Base-by-base conservation (phyloP, 2,797 vertebrate species). In the Australoheros facetus region DNA sequence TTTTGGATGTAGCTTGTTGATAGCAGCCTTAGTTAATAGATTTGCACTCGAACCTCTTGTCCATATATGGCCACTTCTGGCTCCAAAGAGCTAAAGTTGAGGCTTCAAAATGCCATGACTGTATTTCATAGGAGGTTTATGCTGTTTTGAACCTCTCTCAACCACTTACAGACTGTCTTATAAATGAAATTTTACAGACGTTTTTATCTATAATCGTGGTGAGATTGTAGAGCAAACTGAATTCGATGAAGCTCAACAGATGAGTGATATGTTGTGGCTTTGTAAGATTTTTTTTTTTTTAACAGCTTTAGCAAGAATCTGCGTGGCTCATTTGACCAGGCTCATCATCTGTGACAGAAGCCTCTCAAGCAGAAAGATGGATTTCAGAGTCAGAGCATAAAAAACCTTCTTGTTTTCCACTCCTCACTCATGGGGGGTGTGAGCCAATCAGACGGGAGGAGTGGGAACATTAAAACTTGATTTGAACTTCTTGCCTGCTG, bases 401-500 rank as follows among this genome's bases (percentile, higher is more conserved):
- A 51, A 30, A 66, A 28, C 0, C 0, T 21, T 19, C 0, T 7
- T 69, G 42, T 69, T 69, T 69, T 69, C 9, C 42, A 69, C 2
- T 66, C 23, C 39, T 48, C 26, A 0, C 62, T 69, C 26, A 69
- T 4, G 62, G 11, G 56, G 4, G 10, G 9, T 32, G 10, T 34
- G 71, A 30, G 54, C 78, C 80, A 82, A 83, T 90, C 76, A 59
- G 21, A 37, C 0, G 10, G 1, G 0, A 60, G 73, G 17, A 73
- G 19, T 4, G 45, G 19, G n/a, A 75, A 26, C 79, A 57, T 72
- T 56, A 83, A 85, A 81, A 73, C 14, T 77, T 55, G 28, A 80
- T 71, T 28, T 1, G 14, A 70, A 45, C 78, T 51, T 59, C 28
- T 21, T 11, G 45, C 69, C 83, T 34, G 2, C 64, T 0, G 77